These are phyloP conservation scores for Ciona savignyi DNA, from an alignment of 23 tunicate genomes.

Conservation along the genomic window DNA sequence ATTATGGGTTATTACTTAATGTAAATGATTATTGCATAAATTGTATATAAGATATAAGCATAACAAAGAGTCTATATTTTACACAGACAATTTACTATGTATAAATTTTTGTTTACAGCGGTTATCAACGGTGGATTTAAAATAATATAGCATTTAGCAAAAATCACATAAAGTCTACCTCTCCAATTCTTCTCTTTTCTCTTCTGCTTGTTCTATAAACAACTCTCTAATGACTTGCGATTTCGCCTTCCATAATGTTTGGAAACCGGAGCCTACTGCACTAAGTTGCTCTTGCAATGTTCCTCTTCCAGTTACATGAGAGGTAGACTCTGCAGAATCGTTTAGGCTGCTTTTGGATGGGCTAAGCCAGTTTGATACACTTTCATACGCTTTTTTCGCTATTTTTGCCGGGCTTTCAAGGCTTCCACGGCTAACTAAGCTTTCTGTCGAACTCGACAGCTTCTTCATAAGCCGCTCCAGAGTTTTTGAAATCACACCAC, in stretches of 20 bases:
- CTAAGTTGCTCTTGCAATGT: background rate
- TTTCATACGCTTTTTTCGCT: background rate
- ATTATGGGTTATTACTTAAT: too few relatives aligned
- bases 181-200: background rate
- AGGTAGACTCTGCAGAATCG: background rate
- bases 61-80: too few relatives aligned
- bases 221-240: slow-evolving; percentile 6
- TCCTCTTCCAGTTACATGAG: background rate
- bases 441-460: background rate
- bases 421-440: background rate
- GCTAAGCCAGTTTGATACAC: background rate
- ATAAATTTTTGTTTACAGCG: too few relatives aligned
- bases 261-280: background rate
- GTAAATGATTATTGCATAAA: too few relatives aligned
- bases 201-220: background rate
- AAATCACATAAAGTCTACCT: too few relatives aligned
- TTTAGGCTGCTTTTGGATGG: background rate
- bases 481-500: background rate
- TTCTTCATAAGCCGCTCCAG: background rate
- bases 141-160: too few relatives aligned
- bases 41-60: too few relatives aligned
- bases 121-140: too few relatives aligned
- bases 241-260: slow-evolving; percentile 5
- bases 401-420: background rate
- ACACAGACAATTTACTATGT: too few relatives aligned